These are phyloP conservation scores for Phymastichus coffea DNA, from an alignment of 1,140 invertebrate genomes.

Conservation along the genomic window DNA sequence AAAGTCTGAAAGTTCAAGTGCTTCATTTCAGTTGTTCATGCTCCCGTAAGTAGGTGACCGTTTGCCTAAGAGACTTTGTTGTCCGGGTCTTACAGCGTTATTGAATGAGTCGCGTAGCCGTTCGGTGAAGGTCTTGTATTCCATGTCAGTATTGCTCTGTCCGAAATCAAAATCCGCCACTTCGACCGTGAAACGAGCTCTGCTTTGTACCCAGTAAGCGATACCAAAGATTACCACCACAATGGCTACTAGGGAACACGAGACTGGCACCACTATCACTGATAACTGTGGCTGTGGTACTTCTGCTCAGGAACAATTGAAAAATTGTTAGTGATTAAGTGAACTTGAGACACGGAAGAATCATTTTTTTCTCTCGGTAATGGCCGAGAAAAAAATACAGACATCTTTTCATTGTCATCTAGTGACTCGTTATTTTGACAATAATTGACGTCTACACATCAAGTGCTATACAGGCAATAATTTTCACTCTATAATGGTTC, in stretches of 20 bases:
- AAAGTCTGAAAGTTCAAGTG: background rate
- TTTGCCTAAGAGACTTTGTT: slow-evolving; percentile 41
- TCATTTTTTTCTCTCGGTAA: too few species aligned
- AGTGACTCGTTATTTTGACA: background rate
- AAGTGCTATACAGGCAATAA: too few species aligned
- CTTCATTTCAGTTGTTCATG: slow-evolving; percentile 39
- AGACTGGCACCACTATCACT: slow-evolving; percentile 80
- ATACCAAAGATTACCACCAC: slow-evolving; percentile 82
- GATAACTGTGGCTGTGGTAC: slow-evolving; percentile 75
- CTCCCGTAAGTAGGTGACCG: slow-evolving; percentile 50
- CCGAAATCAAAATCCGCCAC: slow-evolving; percentile 88
- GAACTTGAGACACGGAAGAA: too few species aligned
- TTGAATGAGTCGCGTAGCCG: slow-evolving; percentile 75
- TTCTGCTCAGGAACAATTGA: slow-evolving; percentile 56
- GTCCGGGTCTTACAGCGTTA: slow-evolving; percentile 56
- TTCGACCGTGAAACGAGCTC: slow-evolving; percentile 76
- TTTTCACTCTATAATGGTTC: too few species aligned
- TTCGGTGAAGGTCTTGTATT: slow-evolving; percentile 82
- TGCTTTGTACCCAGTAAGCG: slow-evolving; percentile 78
- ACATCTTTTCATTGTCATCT: background rate
- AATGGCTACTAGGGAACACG: slow-evolving; percentile 74
- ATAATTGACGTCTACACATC: too few species aligned
- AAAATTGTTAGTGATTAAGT: background rate
- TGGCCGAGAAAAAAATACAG: background rate
- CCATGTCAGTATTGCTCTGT: slow-evolving; percentile 70